phyloP scores from a whole-genome alignment of 2,888 invertebrate species.

The Patella pellucida region DNA sequence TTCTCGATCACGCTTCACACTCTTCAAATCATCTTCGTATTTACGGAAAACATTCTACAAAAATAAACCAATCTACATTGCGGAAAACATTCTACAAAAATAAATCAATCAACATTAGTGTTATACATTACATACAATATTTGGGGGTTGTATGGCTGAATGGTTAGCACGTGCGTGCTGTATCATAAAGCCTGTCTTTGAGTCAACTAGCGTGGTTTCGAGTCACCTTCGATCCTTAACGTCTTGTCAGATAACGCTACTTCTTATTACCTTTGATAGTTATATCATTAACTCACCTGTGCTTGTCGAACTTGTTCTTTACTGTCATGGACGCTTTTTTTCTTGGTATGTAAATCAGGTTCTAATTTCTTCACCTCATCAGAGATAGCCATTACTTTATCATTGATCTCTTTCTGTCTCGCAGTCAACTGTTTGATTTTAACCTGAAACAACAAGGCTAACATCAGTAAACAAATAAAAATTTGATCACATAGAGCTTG shows the following conservation, averaged over 20 bases:
- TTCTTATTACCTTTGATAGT: too few relatives aligned
- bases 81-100: conserved; percentile 52
- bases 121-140: too few relatives aligned
- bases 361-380: conserved; percentile 54
- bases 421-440: conserved; percentile 48
- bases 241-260: too few relatives aligned
- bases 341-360: conserved; percentile 49
- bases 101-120: not conserved
- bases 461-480: not conserved
- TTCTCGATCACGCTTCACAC: conserved; percentile 47
- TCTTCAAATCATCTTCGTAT: conserved; percentile 47
- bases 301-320: conserved; percentile 49
- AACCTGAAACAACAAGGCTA: conserved; percentile 33
- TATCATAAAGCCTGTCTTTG: too few relatives aligned
- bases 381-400: conserved; percentile 45
- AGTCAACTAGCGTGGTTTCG: too few relatives aligned
- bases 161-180: too few relatives aligned
- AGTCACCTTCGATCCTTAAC: too few relatives aligned
- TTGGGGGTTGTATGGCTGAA: too few relatives aligned
- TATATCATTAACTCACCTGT: conserved; percentile 34
- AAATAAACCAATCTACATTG: conserved; percentile 25
- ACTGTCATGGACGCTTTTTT: conserved; percentile 43
- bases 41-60: conserved; percentile 53
- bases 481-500: not conserved
- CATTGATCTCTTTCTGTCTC: conserved; percentile 46